Evolutionary conservation across 35 echinoderm and acorn worm species (phyloP).

Genomic region (Heliocidaris tuberculata): DNA sequence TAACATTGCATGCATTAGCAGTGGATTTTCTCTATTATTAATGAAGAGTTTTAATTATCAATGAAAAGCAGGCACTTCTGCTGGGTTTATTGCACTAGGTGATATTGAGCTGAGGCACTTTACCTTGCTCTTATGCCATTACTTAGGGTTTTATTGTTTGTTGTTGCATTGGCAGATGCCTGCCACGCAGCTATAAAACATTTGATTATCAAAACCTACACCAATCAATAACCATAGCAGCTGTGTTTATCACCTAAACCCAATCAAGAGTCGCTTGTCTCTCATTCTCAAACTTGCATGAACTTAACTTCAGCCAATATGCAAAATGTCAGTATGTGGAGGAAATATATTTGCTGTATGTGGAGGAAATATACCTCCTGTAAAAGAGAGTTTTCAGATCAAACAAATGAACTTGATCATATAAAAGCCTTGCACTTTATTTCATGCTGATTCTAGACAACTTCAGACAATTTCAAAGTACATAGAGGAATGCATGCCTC

Average conservation of each 20-base stretch:
- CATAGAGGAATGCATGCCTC: too few relatives aligned
- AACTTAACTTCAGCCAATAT: background rate
- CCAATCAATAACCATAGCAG: constrained; percentile 40
- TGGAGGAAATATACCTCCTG: too few relatives aligned
- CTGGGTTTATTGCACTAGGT: background rate
- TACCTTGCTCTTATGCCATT: background rate
- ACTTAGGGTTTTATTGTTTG: background rate
- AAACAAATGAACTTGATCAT: too few relatives aligned
- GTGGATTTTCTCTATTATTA: background rate
- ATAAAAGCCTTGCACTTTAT: too few relatives aligned
- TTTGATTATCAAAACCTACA: constrained; percentile 38
- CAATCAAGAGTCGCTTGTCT: background rate
- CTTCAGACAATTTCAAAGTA: too few relatives aligned
- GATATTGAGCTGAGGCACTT: background rate
- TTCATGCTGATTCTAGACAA: too few relatives aligned
- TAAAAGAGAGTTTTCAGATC: too few relatives aligned
- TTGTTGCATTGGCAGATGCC: background rate
- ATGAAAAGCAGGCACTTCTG: background rate
- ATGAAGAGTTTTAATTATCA: background rate
- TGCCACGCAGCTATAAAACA: background rate
- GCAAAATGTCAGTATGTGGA: background rate
- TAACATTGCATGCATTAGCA: background rate
- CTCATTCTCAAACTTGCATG: background rate
- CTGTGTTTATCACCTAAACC: constrained; percentile 2
- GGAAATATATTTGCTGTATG: background rate